Base-by-base conservation (phyloP, 2,888 invertebrate species). In the Unio delphinus region DNA sequence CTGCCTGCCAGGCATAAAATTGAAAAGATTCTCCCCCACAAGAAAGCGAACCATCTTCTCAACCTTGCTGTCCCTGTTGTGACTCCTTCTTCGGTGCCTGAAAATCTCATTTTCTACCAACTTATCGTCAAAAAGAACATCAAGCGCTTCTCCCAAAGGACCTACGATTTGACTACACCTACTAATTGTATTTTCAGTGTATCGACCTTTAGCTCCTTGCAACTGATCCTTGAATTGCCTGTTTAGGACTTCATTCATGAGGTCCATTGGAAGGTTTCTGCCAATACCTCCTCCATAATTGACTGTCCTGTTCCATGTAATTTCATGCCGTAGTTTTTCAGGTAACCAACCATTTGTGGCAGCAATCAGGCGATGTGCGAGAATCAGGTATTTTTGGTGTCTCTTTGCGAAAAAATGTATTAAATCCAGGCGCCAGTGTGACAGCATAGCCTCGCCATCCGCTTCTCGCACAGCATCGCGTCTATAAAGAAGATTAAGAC, bases 401-500 rank as follows among this genome's bases (percentile, higher is more conserved):
- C 59, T 74, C 56, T 74, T 61, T 4, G n/a, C 67, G 65, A 74
- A 74, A 69, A 69, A 72, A 63, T 69, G 69, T 1, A 74, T 34
- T 6, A 74, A 28, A 57, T 74, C 72, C 15, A 69, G 26, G 8
- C 65, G 61, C 79, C 78, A 79, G 58, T 74, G 72, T 4, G 72
- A 65, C 26, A 81, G 64, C 66, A 78, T 81, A 2, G 76, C 76
- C n/a, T 71, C 70, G 7, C 79, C 80, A 62, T 78, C 81, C 4
- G 72, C 79, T 68, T 79, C 75, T 65, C 78, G 23, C 60, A 78
- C 76, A 6, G 79, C 80, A 68, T 79, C 79, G 62, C 75, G 67
- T 7, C 77, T 67, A 28, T 70, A 68, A 11, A 78, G 58, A 17
- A 77, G 23, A 68, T 81, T 81, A 6, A 79, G 57, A 5, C 78